Conservation (phyloP, 2,797 vertebrate genomes). For the Anguilla pacifica region DNA sequence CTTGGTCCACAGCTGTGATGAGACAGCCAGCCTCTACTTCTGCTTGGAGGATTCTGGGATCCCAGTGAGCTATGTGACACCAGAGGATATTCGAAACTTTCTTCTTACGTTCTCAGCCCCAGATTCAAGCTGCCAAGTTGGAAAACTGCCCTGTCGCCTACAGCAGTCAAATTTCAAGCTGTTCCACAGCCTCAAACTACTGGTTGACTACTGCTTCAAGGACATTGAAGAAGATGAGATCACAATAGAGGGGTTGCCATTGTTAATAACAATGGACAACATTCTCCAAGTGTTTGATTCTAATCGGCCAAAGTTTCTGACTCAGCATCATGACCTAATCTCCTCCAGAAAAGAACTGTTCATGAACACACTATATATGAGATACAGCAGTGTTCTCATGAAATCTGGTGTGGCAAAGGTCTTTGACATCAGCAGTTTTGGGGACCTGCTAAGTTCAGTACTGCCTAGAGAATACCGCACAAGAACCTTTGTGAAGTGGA, state of each 20-base stretch:
- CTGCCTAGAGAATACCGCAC: constrained; percentile 94
- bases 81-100: constrained; percentile 88
- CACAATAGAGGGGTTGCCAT: constrained; percentile 87
- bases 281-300: constrained; percentile 94
- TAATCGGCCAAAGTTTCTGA: constrained; percentile 91
- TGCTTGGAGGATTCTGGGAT: constrained; percentile 94
- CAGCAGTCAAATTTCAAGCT: constrained; percentile 95
- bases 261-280: constrained; percentile 94
- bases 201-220: constrained; percentile 98
- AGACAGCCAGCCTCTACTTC: constrained; percentile 92
- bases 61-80: constrained; percentile 90
- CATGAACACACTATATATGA: constrained; percentile 94
- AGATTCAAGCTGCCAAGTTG: constrained; percentile 91
- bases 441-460: constrained; percentile 88
- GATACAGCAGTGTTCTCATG: constrained; percentile 85
- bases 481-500: constrained; percentile 88
- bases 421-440: constrained; percentile 94
- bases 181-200: constrained; percentile 92
- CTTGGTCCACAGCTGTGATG: constrained; percentile 92
- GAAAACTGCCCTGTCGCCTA: constrained; percentile 94
- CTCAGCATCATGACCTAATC: constrained; percentile 91
- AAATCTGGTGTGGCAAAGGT: constrained; percentile 84
- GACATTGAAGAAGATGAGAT: constrained; percentile 87
- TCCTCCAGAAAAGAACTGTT: constrained; percentile 94
- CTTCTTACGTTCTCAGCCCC: constrained; percentile 91